phyloP scores from a whole-genome alignment of 2,797 vertebrate genomes.

The Fistularia commersonii region DNA sequence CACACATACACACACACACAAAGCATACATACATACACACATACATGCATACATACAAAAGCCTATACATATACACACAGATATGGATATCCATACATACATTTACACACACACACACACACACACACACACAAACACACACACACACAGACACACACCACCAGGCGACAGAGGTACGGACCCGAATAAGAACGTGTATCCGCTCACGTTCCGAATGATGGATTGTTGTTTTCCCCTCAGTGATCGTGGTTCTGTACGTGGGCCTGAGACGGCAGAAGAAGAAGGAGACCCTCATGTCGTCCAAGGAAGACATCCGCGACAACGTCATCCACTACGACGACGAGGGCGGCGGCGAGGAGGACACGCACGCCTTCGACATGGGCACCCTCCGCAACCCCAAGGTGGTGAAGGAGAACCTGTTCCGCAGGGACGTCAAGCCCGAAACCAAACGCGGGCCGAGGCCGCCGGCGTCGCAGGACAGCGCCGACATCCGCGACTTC shows the following conservation, averaged over 20 bases:
- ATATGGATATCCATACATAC: too few relatives aligned
- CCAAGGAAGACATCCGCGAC: constrained; percentile 96
- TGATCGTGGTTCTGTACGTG: constrained; percentile 93
- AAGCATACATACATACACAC: too few relatives aligned
- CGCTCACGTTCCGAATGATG: too few relatives aligned
- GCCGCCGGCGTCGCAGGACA: constrained; percentile 78
- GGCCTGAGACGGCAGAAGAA: constrained; percentile 91
- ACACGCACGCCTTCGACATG: constrained; percentile 98
- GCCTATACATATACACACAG: too few relatives aligned
- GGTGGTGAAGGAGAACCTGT: constrained; percentile 88
- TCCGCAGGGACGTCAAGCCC: constrained; percentile 91
- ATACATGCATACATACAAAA: too few relatives aligned
- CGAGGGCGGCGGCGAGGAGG: constrained; percentile 95
- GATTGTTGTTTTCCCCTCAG: too few relatives aligned
- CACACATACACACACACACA: too few relatives aligned
- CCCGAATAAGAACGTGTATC: too few relatives aligned
- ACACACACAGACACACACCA: too few relatives aligned
- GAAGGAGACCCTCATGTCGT: constrained; percentile 97
- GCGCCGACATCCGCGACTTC: constrained; percentile 90
- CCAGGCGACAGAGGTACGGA: too few relatives aligned
- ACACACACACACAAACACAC: too few relatives aligned
- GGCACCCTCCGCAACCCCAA: constrained; percentile 95
- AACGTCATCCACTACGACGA: constrained; percentile 98
- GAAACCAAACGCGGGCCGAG: constrained; percentile 66
- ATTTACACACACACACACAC: too few relatives aligned